phyloP scores from a whole-genome alignment of 2,797 vertebrate species.

The Agapornis canus region DNA sequence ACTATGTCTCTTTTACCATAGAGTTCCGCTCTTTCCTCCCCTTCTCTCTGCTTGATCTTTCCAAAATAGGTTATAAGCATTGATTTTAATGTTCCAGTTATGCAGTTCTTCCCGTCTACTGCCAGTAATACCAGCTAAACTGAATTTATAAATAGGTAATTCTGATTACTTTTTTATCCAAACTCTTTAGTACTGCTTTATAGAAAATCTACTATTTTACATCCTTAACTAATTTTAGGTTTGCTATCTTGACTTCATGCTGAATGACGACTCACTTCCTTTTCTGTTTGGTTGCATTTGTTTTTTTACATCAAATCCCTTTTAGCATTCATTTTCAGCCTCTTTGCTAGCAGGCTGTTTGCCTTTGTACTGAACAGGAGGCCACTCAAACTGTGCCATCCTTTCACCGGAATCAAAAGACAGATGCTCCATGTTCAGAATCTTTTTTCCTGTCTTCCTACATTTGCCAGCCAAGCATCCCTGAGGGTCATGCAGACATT shows the following conservation, averaged over 20 bases:
- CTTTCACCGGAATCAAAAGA: background rate
- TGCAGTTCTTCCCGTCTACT: background rate
- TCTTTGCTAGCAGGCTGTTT: background rate
- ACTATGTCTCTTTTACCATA: background rate
- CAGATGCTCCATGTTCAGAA: background rate
- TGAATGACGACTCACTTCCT: background rate
- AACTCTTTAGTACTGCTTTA: background rate
- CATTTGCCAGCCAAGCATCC: background rate
- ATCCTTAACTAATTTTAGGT: background rate
- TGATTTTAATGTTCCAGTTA: conserved; percentile 27
- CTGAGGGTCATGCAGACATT: background rate
- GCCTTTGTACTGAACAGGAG: background rate
- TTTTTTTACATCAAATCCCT: background rate
- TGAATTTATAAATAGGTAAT: background rate
- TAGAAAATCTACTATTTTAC: background rate
- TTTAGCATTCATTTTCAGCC: background rate
- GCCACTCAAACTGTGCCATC: background rate
- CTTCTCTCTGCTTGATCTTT: background rate
- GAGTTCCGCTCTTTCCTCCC: background rate
- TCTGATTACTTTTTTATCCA: background rate
- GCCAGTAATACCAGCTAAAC: background rate
- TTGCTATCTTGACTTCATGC: background rate
- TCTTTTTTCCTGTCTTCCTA: background rate
- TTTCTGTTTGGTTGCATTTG: background rate
- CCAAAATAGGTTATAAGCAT: background rate